Percentiles rank a stretch among this genome's conserved stretches.
Conservation (phyloP, 2,888 invertebrate species). For the Euplagia quadripunctaria region DNA sequence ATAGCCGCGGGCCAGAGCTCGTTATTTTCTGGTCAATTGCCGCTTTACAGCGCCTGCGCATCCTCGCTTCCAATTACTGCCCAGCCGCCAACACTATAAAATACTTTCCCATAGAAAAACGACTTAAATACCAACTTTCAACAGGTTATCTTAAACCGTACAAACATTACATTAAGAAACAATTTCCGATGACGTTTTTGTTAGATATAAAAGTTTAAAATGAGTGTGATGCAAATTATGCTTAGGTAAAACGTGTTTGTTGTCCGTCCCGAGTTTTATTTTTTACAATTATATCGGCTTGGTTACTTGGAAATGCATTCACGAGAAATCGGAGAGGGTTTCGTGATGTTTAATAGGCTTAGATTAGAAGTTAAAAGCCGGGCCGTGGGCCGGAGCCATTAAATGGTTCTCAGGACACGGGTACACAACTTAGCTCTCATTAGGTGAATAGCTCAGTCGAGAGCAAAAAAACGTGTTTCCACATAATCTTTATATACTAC, state of each 20-base stretch:
- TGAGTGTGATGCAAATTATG: constrained; percentile 80
- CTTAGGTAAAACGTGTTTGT: constrained; percentile 86
- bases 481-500: constrained; percentile 43
- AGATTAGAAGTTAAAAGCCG: constrained; percentile 86
- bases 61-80: constrained; percentile 86
- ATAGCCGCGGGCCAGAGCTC: constrained; percentile 74
- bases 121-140: constrained; percentile 47
- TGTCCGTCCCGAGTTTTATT: constrained; percentile 84
- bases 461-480: constrained; percentile 47
- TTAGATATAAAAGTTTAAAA: constrained; percentile 37
- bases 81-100: constrained; percentile 86
- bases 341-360: constrained; percentile 85
- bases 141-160: constrained; percentile 37
- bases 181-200: constrained; percentile 23
- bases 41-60: constrained; percentile 86
- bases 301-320: constrained; percentile 87
- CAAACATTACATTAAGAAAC: constrained; percentile 23
- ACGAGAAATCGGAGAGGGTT: constrained; percentile 81
- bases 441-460: constrained; percentile 55
- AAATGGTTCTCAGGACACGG: constrained; percentile 75
- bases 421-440: constrained; percentile 68
- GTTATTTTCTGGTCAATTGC: constrained; percentile 88
- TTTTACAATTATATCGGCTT: constrained; percentile 85
- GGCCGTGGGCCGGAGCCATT: constrained; percentile 72
- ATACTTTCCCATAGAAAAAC: constrained; percentile 52